phyloP scores from a whole-genome alignment of 30 jellyfish, hydroid and myxozoan genomes.

The Mastigias papua region DNA sequence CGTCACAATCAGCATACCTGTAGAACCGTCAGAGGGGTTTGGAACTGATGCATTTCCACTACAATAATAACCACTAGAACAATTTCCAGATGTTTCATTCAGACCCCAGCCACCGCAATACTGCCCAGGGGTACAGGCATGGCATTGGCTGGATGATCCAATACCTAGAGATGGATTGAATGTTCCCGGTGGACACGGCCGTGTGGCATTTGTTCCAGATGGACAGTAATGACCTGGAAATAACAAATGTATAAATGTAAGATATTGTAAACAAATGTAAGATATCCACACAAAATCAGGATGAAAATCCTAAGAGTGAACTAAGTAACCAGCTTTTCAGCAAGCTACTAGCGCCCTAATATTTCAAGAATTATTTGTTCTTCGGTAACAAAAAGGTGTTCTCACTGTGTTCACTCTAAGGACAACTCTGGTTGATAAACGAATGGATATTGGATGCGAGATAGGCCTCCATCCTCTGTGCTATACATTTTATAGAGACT shows the following conservation, averaged over 20 bases:
- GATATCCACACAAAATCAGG: no score
- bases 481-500: no score
- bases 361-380: no score
- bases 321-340: no score
- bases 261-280: no score
- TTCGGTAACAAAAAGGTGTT: no score
- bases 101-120: slow-evolving; percentile 90
- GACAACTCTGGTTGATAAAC: no score
- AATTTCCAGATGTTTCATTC: slow-evolving; percentile 86
- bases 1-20: slow-evolving; percentile 44
- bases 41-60: slow-evolving; percentile 74
- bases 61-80: slow-evolving; percentile 92
- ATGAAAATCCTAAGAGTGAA: no score
- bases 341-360: no score
- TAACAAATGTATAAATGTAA: background rate
- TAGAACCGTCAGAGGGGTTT: slow-evolving; percentile 75
- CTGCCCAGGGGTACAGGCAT: slow-evolving; percentile 85
- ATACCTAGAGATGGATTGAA: slow-evolving; percentile 91
- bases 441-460: no score
- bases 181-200: slow-evolving; percentile 94
- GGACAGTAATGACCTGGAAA: slow-evolving; percentile 92
- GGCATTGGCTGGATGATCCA: slow-evolving; percentile 78
- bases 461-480: no score
- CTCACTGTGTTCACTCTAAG: no score
- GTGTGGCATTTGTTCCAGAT: slow-evolving; percentile 83